Base-by-base conservation (phyloP, 2,113 vertebrate species). In the Colistium nudipinnis region DNA sequence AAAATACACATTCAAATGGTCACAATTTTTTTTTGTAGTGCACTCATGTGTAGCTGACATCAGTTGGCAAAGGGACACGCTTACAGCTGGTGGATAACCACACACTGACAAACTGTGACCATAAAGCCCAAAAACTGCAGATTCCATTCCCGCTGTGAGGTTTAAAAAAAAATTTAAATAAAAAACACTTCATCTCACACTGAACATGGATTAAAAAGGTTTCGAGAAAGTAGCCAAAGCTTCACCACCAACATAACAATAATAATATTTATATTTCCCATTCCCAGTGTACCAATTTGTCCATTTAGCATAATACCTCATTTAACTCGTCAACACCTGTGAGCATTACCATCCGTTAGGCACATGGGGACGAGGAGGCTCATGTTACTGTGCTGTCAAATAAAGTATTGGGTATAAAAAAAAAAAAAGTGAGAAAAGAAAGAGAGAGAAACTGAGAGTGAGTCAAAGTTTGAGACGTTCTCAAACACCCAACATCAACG, bases 261-360 rank as follows among this genome's bases (percentile, higher is more conserved):
- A 31, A 6, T n/a, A 41, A 41, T 41, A 41, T 17, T 41, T 41
- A 41, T 4, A 41, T n/a, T 41, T 41, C 39, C n/a, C 11, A 9
- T 54, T 11, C 14, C 7, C 7, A 24, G n/a, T 5, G 27, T 1
- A 5, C 7, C 19, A 12, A 36, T 62, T 17, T 44, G 9, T 44
- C 61, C 14, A 13, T 62, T 70, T 12, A 49, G 30, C 22, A 60
- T 48, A 41, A 47, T 44, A 16, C 47, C 28, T 31, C 28, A 25
- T 27, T 27, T n/a, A 62, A 31, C 25, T 0, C 0, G 20, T 53
- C 62, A 10, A 60, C 31, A 65, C 31, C 47, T 39, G 10, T 62
- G 43, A 14, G 6, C 36, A 31, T 38, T 8, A 7, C 16, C 14
- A 19, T 8, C 39, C 7, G 39, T 17, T 43, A 7, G n/a, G n/a